Base-by-base conservation (phyloP, 2,888 invertebrate genomes). In the Choristoneura rosaceana region DNA sequence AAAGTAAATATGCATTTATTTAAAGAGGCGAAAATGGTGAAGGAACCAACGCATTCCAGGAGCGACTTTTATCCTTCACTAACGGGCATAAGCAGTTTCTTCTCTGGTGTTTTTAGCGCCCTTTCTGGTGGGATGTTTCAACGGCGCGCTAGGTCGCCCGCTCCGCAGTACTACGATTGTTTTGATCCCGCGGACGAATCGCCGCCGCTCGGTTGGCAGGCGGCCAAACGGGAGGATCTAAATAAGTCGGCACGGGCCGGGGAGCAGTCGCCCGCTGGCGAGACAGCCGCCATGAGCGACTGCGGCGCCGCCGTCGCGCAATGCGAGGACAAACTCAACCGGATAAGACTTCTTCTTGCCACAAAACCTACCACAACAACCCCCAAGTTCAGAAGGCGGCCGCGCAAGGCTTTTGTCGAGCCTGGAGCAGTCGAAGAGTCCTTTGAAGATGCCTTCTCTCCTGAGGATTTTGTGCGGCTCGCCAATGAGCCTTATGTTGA, bases 361-460 rank as follows among this genome's bases (percentile, higher is more conserved):
- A 81, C 80, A 8, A 86, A 86, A 73, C 78, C 81, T 0, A 76
- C 80, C 17, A 78, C 81, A 25, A 80, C 77, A 60, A 76, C 82
- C 34, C 76, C 80, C 17, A 82, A 84, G 71, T 73, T 74, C 17
- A 76, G 84, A 5, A 76, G 83, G 70, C 77, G 87, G 15, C 87
- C 87, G 0, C 85, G 82, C 69, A 88, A 82, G 73, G 81, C 82
- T 4, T 90, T 90, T 75, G 84, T 89, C n/a, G 90, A 92, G 63
- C 77, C 88, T 0, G 77, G 81, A 41, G 87, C 87, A 0, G 82
- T 89, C 0, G 88, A 89, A 76, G 91, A 93, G 17, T 79, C 79
- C 52, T 92, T 88, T 75, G 90, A 90, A 82, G 92, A 92, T 84
- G 91, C 92, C 5, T 88, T 91, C 62, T 77, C 85, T 0, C 83